These are phyloP conservation scores for Sorex maritimensis DNA, from an alignment of 2,797 vertebrate species.

Conservation along the genomic window DNA sequence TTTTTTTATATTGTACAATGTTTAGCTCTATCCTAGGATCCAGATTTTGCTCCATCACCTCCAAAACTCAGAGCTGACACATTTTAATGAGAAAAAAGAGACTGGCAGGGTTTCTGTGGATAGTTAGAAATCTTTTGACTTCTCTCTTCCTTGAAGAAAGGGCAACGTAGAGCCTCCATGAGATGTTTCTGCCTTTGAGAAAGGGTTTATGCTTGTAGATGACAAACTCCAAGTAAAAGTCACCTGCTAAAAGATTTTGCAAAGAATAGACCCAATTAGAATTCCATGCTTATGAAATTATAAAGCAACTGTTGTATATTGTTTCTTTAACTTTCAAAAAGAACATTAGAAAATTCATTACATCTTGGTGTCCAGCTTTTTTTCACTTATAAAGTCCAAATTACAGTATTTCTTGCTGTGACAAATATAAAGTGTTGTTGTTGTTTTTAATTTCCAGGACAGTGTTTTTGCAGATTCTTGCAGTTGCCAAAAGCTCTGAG, in stretches of 20 bases:
- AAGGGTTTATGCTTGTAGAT: neutral
- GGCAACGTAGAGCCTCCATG: neutral
- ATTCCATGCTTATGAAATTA: neutral
- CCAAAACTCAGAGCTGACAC: neutral
- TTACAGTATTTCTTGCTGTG: constrained; percentile 28
- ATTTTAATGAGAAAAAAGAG: neutral
- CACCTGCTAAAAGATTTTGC: neutral
- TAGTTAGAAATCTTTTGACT: neutral
- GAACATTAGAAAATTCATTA: neutral
- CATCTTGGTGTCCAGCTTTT: neutral
- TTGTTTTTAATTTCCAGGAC: constrained; percentile 30
- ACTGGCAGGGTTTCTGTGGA: neutral
- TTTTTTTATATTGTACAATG: neutral
- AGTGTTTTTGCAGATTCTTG: neutral
- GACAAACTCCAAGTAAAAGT: neutral
- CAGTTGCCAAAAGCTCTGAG: constrained; percentile 53
- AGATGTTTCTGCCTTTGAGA: neutral
- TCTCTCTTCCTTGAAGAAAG: constrained; percentile 53
- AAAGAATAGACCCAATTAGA: neutral
- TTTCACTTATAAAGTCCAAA: constrained; percentile 34
- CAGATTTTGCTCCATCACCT: neutral
- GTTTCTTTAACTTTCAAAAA: constrained; percentile 44
- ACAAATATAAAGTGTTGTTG: constrained; percentile 11
- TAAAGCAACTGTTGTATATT: neutral
- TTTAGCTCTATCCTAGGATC: neutral